These are phyloP conservation scores for Drosophila quasianomalipes DNA, from an alignment of 2,888 invertebrate genomes.

Conservation along the genomic window DNA sequence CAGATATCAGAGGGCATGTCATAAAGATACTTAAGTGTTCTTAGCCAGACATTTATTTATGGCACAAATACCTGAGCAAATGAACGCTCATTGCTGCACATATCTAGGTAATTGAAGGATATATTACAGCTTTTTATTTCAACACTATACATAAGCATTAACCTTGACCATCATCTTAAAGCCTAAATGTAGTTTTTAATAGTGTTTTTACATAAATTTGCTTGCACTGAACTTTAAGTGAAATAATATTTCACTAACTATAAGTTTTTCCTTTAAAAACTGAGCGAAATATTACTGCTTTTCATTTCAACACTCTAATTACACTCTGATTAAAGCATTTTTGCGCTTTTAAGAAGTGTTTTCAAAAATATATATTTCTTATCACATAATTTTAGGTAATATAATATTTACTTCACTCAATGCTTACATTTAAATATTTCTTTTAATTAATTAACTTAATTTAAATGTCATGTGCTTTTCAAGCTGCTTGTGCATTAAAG, in stretches of 20 bases:
- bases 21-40: slow-evolving; percentile 8
- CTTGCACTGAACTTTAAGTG: not conserved
- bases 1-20: slow-evolving; percentile 15
- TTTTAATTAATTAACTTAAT: not conserved
- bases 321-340: not conserved
- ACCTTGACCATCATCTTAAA: no score
- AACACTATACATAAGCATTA: not conserved
- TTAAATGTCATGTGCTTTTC: not conserved
- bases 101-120: not conserved
- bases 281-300: not conserved
- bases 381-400: not conserved
- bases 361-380: not conserved
- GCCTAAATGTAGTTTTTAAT: not conserved
- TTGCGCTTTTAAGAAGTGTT: not conserved
- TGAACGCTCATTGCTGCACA: not conserved
- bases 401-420: not conserved
- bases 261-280: not conserved
- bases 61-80: not conserved
- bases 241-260: not conserved
- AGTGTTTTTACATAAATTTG: not conserved
- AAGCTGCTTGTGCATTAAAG: not conserved
- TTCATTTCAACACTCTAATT: not conserved
- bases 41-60: not conserved
- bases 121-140: not conserved
- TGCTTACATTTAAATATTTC: not conserved